phyloP scores from a whole-genome alignment of 1,140 invertebrate species.

The Lutraria rhynchaena region DNA sequence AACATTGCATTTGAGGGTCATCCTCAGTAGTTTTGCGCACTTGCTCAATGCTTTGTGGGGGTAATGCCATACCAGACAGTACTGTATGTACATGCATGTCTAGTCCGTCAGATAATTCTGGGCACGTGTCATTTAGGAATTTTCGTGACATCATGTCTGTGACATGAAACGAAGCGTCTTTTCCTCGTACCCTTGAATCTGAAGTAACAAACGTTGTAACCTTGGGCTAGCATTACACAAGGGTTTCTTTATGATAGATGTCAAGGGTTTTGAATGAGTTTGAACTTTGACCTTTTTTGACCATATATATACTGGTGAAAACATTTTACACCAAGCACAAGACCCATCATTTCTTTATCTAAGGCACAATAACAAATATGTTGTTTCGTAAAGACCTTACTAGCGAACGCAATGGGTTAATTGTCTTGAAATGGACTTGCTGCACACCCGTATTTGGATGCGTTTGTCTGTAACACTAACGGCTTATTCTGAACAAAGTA shows the following conservation, averaged over 20 bases:
- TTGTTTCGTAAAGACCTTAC: conserved; percentile 80
- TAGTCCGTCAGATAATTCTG: conserved; percentile 9
- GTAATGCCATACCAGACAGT: background rate
- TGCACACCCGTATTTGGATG: conserved; percentile 75
- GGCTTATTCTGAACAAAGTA: conserved; percentile 60
- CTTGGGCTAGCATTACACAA: conserved; percentile 40
- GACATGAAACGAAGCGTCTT: conserved; percentile 68
- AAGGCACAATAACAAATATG: no score
- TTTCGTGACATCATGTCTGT: conserved; percentile 70
- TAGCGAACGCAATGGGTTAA: conserved; percentile 82
- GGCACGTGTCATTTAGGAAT: background rate
- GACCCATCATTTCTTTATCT: no score
- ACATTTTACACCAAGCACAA: conserved; percentile 79
- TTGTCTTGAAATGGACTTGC: conserved; percentile 81
- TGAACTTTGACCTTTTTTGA: conserved; percentile 50
- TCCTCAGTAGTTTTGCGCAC: no score
- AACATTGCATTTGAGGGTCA: conserved; percentile 3
- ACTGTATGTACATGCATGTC: conserved; percentile 1
- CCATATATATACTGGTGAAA: conserved; percentile 80
- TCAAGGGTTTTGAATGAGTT: conserved; percentile 60
- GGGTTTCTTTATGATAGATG: conserved; percentile 54
- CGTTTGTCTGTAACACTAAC: conserved; percentile 60
- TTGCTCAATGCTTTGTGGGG: background rate
- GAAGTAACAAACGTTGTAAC: conserved; percentile 69
- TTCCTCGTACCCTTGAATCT: conserved; percentile 80